phyloP scores from a whole-genome alignment of 2,113 vertebrate species.

The Amia ocellicauda region DNA sequence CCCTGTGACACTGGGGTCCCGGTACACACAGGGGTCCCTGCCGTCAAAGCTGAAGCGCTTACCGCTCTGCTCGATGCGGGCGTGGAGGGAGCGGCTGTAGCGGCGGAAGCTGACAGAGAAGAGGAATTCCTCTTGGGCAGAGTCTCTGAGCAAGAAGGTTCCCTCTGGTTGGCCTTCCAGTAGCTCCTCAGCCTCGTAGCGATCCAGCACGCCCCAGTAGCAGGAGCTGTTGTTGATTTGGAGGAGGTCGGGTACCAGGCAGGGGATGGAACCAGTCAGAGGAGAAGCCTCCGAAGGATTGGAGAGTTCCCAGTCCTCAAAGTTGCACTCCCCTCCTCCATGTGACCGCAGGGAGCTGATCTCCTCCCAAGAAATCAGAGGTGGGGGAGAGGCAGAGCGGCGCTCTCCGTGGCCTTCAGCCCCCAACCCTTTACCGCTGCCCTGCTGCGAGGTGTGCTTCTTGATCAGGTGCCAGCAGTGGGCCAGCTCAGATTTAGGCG shows the following conservation, averaged over 20 bases:
- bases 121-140: constrained; percentile 92
- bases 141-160: constrained; percentile 89
- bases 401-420: constrained; percentile 53
- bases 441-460: constrained; percentile 65
- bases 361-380: constrained; percentile 62
- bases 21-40: constrained; percentile 93
- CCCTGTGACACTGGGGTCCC: constrained; percentile 85
- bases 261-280: constrained; percentile 75
- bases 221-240: constrained; percentile 94
- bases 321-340: constrained; percentile 41
- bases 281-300: constrained; percentile 69
- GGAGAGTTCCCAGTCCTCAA: constrained; percentile 83
- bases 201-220: constrained; percentile 96
- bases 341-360: constrained; percentile 48
- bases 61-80: constrained; percentile 92
- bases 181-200: constrained; percentile 89
- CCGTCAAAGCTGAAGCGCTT: constrained; percentile 96
- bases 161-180: constrained; percentile 94
- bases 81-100: constrained; percentile 93
- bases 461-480: constrained; percentile 94
- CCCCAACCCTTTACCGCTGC: constrained; percentile 61
- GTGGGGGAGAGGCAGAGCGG: constrained; percentile 52
- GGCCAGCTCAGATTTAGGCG: constrained; percentile 85
- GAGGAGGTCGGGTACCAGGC: constrained; percentile 91
- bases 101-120: constrained; percentile 96